Percentiles rank a stretch among this genome's conserved stretches.
These are phyloP conservation scores for Plecotus auritus DNA, from an alignment of 2,113 vertebrate species.

Conservation along the genomic window DNA sequence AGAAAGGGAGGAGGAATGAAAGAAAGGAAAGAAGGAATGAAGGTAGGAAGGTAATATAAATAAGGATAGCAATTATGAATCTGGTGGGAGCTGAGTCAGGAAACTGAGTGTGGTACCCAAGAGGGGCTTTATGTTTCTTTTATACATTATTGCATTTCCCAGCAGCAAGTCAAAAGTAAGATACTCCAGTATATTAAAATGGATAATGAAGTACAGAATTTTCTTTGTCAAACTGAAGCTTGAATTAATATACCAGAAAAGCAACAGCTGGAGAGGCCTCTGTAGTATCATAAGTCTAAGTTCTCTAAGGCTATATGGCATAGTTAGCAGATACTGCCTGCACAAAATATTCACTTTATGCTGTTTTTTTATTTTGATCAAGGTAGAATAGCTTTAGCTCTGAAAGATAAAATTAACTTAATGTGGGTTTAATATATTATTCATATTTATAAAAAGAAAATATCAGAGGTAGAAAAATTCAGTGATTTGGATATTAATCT, in stretches of 20 bases:
- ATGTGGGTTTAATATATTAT: constrained; percentile 18
- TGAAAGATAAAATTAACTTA: constrained; percentile 44
- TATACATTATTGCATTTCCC: background rate
- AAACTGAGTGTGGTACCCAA: background rate
- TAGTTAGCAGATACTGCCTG: background rate
- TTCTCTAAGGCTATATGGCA: background rate
- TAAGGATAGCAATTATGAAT: background rate
- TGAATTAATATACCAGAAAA: background rate
- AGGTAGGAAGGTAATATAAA: background rate
- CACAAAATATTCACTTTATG: background rate
- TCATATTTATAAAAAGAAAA: constrained; percentile 33
- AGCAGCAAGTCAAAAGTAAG: background rate
- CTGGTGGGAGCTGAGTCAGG: background rate
- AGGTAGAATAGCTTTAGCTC: background rate
- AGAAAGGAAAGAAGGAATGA: background rate
- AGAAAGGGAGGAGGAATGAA: no score
- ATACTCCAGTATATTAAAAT: background rate
- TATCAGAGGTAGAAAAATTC: constrained; percentile 22
- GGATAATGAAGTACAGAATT: background rate
- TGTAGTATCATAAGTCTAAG: background rate
- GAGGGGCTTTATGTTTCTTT: background rate
- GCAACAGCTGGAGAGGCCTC: background rate
- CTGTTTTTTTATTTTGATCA: background rate
- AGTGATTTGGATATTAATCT: background rate
- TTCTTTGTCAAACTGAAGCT: background rate